A percentile compares a stretch with the other conserved stretches of the same genome.
These are phyloP conservation scores for Phyllostomus discolor DNA, from an alignment of 2,113 vertebrate species.

Conservation along the genomic window DNA sequence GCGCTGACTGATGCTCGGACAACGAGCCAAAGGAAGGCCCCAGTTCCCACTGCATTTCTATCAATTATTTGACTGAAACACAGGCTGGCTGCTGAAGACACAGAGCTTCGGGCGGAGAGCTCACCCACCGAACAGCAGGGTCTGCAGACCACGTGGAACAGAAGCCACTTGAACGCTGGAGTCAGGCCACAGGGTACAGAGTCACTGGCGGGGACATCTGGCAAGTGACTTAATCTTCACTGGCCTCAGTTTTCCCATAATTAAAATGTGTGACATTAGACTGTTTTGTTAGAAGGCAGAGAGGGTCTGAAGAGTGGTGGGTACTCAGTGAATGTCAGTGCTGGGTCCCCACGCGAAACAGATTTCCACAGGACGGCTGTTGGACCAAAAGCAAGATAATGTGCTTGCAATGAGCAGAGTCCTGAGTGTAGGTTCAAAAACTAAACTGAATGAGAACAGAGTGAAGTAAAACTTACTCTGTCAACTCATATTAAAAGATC, in stretches of 20 bases:
- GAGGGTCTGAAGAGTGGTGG: neutral
- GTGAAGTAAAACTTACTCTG: neutral
- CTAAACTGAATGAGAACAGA: slow-evolving; percentile 10
- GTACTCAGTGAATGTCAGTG: neutral
- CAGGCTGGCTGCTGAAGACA: neutral
- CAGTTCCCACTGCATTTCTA: neutral
- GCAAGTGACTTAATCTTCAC: neutral
- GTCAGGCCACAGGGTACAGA: neutral
- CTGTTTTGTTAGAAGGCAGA: neutral
- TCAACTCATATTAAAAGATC: neutral
- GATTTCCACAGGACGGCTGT: neutral
- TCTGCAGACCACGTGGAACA: neutral
- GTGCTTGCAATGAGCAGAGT: neutral
- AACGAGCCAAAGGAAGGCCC: neutral
- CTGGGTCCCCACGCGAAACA: neutral
- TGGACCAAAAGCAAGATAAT: neutral
- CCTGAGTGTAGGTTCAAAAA: slow-evolving; percentile 4
- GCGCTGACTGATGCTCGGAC: neutral
- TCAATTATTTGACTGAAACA: neutral
- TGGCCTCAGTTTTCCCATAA: neutral
- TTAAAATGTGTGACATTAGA: neutral
- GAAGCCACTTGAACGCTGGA: neutral
- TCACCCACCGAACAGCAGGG: neutral
- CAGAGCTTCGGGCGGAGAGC: neutral
- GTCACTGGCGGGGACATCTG: neutral